These are phyloP conservation scores for Syndactyla subalaris DNA, from an alignment of 2,797 vertebrate genomes.

Conservation along the genomic window DNA sequence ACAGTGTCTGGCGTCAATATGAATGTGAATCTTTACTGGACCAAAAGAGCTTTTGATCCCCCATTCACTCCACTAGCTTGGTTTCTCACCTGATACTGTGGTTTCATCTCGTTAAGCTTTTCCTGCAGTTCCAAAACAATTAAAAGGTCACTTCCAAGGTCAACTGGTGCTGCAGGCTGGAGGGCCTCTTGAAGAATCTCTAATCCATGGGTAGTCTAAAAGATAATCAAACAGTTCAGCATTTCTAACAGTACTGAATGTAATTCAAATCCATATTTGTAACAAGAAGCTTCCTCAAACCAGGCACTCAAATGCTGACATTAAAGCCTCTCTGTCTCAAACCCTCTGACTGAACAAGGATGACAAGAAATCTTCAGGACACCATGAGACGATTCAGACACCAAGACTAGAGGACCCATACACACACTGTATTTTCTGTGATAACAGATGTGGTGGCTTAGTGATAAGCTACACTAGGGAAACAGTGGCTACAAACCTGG, in stretches of 20 bases:
- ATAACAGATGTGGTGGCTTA: neutral
- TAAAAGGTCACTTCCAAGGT: constrained; percentile 83
- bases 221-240: neutral
- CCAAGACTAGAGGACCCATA: neutral
- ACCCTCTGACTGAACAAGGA: neutral
- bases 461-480: neutral
- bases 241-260: neutral
- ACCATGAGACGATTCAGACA: neutral
- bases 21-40: neutral
- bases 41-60: neutral
- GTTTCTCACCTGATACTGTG: constrained; percentile 83
- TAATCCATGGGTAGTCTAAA: constrained; percentile 82
- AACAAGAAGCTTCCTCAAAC: neutral
- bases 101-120: constrained; percentile 81
- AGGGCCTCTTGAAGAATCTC: constrained; percentile 82
- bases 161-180: constrained; percentile 78
- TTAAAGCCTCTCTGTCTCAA: neutral
- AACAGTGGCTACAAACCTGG: neutral
- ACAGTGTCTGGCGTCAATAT: fast-evolving
- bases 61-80: neutral
- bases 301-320: neutral
- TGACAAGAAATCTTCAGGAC: neutral
- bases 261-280: neutral
- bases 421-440: neutral
- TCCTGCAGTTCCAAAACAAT: constrained; percentile 78